A percentile compares a stretch with the other conserved stretches of the same genome.
Evolutionary conservation across 2,888 invertebrate genomes (phyloP).

Genomic region (Drosophila koepferae): DNA sequence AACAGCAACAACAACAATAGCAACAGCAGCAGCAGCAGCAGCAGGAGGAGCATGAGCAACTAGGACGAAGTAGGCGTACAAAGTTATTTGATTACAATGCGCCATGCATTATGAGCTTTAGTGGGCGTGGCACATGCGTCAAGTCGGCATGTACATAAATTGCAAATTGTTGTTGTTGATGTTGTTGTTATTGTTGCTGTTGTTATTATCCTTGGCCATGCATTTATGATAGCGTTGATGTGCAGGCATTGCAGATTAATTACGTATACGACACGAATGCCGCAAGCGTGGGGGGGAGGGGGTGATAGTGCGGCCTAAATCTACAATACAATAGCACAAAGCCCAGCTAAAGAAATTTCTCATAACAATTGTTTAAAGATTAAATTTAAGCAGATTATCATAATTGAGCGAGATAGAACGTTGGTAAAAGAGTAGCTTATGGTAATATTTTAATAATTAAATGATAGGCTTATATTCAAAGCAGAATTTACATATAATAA

Average conservation of each 20-base stretch:
- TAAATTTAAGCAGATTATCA: background rate
- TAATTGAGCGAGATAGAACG: background rate
- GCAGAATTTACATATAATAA: background rate
- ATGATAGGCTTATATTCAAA: background rate
- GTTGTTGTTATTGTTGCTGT: background rate
- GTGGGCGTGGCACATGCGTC: conserved; percentile 23
- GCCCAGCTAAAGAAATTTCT: conserved; percentile 10
- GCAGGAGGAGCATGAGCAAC: conserved; percentile 5
- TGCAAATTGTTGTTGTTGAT: conserved; percentile 26
- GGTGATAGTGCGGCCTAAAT: background rate
- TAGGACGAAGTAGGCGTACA: conserved; percentile 34
- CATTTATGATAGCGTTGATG: conserved; percentile 58
- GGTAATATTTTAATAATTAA: conserved; percentile 4
- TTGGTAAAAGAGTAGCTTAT: background rate
- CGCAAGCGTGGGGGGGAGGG: too few species aligned
- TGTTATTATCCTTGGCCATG: conserved; percentile 38
- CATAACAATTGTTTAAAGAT: background rate
- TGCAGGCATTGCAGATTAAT: conserved; percentile 52
- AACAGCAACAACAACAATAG: background rate
- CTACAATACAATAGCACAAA: background rate
- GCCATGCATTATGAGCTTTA: conserved; percentile 40
- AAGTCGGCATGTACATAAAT: conserved; percentile 38
- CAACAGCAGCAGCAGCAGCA: conserved; percentile 2
- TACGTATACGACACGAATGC: conserved; percentile 41
- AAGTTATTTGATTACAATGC: conserved; percentile 66